Conservation (phyloP, 1,140 invertebrate species). For the Caenorhabditis briggsae region DNA sequence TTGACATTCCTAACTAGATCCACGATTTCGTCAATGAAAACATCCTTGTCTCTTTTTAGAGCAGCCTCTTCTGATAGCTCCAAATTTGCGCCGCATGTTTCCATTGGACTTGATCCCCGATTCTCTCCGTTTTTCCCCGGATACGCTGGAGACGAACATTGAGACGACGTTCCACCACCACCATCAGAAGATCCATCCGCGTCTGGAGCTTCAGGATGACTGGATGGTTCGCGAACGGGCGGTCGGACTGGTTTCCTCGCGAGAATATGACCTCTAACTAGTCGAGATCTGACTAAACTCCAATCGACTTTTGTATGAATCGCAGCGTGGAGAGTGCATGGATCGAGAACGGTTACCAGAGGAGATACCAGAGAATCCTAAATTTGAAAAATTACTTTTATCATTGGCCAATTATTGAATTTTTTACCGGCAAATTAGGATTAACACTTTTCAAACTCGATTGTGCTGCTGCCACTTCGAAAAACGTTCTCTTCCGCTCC, state of each 20-base stretch:
- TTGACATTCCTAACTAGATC: slow-evolving; percentile 12
- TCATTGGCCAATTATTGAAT: background rate
- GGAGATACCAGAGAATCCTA: slow-evolving; percentile 8
- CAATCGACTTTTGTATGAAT: background rate
- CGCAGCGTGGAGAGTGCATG: background rate
- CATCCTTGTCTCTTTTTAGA: slow-evolving; percentile 5
- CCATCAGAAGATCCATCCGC: slow-evolving; percentile 3
- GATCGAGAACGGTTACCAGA: slow-evolving; percentile 8
- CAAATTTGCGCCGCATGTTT: background rate
- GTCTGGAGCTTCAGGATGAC: too few species aligned
- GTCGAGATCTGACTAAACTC: background rate
- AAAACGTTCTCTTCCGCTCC: slow-evolving; percentile 16
- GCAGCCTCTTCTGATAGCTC: background rate
- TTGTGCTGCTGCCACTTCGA: slow-evolving; percentile 1
- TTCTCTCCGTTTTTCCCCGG: background rate
- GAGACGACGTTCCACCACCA: background rate
- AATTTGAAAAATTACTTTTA: background rate
- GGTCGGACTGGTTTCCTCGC: too few species aligned
- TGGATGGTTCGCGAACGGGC: too few species aligned
- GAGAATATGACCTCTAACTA: background rate
- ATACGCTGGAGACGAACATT: background rate
- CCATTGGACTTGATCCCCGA: background rate
- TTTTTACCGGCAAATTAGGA: slow-evolving; percentile 30
- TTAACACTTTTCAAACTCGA: slow-evolving; percentile 8
- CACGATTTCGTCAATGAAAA: slow-evolving; percentile 31